Conservation (phyloP, 2,113 vertebrate genomes). For the Trematocara variabile region DNA sequence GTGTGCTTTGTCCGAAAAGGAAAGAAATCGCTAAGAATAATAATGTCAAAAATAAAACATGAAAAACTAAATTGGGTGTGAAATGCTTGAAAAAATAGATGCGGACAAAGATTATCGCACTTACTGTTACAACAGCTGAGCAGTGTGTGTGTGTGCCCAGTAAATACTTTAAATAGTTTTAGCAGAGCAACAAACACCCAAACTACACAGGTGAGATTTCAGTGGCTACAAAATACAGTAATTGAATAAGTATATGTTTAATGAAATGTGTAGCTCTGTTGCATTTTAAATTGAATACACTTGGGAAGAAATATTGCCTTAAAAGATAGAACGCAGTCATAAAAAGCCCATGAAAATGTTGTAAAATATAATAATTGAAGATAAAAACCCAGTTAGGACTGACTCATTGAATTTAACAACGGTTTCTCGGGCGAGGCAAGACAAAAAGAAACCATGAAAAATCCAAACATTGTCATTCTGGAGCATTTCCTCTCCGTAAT, state of each 20-base stretch:
- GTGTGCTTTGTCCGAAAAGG: constrained; percentile 28
- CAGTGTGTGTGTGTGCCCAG: neutral
- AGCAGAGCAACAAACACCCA: constrained; percentile 19
- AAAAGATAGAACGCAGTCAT: neutral
- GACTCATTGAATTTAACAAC: constrained; percentile 41
- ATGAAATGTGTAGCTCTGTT: neutral
- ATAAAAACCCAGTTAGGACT: constrained; percentile 14
- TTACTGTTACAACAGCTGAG: neutral
- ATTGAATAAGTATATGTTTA: neutral
- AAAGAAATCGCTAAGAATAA: neutral
- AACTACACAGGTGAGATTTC: neutral
- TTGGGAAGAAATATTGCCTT: neutral
- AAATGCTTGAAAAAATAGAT: neutral
- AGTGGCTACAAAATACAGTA: neutral
- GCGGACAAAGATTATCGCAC: neutral
- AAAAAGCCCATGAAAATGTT: neutral
- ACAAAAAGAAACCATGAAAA: constrained; percentile 45
- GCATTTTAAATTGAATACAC: neutral
- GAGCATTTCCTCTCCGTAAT: constrained; percentile 39
- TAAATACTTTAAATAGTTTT: constrained; percentile 3
- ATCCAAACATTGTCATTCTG: constrained; percentile 49
- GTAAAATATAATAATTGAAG: neutral
- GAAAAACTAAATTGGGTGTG: neutral
- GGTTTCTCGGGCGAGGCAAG: constrained; percentile 27
- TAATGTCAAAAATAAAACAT: neutral